A percentile compares a stretch with the other conserved stretches of the same genome.
phyloP scores from a whole-genome alignment of 1,140 invertebrate species.

The Subanguina moxae region DNA sequence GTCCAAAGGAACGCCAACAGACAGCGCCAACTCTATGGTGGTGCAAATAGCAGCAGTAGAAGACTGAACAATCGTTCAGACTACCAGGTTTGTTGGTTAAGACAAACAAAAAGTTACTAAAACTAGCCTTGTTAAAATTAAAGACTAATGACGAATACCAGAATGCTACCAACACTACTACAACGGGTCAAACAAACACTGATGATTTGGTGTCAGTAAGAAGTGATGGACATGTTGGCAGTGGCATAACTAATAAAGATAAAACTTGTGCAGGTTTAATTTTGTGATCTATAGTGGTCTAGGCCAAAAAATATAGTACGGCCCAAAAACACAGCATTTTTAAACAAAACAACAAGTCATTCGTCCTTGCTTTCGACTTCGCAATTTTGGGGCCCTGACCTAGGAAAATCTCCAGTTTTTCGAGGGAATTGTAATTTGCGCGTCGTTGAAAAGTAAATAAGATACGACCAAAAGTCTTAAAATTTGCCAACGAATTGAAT shows the following conservation, averaged over 20 bases:
- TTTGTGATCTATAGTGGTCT: no score
- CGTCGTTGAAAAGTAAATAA: no score
- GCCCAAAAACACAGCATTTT: no score
- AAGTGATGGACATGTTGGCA: constrained; percentile 38
- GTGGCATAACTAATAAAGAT: constrained; percentile 4
- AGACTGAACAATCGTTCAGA: neutral
- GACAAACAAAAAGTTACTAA: neutral
- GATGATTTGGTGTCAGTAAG: constrained; percentile 44
- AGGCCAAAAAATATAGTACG: no score
- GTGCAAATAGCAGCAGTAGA: constrained; percentile 4
- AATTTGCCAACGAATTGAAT: no score
- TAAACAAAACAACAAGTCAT: no score
- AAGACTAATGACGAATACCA: constrained; percentile 23
- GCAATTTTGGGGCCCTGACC: no score
- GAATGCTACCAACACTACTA: constrained; percentile 26
- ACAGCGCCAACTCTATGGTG: constrained; percentile 27
- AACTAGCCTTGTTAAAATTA: neutral
- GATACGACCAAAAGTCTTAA: no score
- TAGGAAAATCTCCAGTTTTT: no score
- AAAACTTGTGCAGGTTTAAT: neutral
- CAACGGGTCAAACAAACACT: constrained; percentile 28
- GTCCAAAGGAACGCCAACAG: constrained; percentile 29
- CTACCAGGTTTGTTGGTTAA: neutral
- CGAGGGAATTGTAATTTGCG: no score
- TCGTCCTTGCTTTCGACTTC: no score